Conservation (phyloP, 2,888 invertebrate species). For the Bimastos eiseni region DNA sequence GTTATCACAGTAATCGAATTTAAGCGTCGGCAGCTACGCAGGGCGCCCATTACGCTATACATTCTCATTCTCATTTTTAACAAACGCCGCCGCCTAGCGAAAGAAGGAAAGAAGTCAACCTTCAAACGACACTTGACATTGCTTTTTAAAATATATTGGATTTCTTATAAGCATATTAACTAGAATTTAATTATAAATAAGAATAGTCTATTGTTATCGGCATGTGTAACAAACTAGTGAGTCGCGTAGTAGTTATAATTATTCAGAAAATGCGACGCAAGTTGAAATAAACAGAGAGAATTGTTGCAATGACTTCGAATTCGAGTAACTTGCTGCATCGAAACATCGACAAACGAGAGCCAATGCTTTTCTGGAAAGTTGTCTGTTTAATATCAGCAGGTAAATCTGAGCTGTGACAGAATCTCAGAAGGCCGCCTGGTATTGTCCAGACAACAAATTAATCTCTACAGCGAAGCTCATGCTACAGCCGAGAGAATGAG, state of each 20-base stretch:
- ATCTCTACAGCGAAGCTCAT: background rate
- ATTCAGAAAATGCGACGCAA: background rate
- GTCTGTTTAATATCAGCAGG: slow-evolving; percentile 30
- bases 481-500: background rate
- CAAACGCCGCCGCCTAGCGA: no score
- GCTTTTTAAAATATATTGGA: no score
- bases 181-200: background rate
- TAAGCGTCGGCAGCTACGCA: no score
- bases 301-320: no score
- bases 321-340: background rate
- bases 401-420: slow-evolving; percentile 20
- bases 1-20: no score
- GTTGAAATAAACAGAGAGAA: background rate
- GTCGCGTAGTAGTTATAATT: background rate
- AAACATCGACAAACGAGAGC: background rate
- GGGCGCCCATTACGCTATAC: no score
- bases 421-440: slow-evolving; percentile 22
- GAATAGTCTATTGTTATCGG: background rate
- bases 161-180: no score
- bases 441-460: slow-evolving; percentile 23
- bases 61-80: no score
- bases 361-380: background rate
- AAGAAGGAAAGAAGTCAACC: no score
- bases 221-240: background rate
- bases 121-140: no score